phyloP scores from a whole-genome alignment of 2,888 invertebrate genomes.

The Drosophila algonquin region DNA sequence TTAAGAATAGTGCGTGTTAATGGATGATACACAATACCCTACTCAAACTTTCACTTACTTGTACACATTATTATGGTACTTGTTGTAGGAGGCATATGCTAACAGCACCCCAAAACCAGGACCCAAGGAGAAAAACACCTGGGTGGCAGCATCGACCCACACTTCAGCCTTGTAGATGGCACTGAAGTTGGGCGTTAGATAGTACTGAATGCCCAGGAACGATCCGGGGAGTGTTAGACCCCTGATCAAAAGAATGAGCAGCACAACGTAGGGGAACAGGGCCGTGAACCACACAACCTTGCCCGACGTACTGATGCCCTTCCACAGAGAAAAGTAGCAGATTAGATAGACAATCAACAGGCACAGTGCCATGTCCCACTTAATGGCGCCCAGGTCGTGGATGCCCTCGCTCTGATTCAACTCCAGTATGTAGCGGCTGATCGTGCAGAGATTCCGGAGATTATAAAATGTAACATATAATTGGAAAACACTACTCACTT shows the following conservation, averaged over 20 bases:
- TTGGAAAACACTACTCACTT: slow-evolving; percentile 87
- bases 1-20: background rate
- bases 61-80: slow-evolving; percentile 99
- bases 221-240: slow-evolving; percentile 98
- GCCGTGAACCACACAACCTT: slow-evolving; percentile 99
- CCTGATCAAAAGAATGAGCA: slow-evolving; percentile 94
- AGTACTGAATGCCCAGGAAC: slow-evolving; percentile 95
- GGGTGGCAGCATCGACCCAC: slow-evolving; percentile 99
- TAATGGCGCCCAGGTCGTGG: slow-evolving; percentile 94
- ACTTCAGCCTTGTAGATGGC: slow-evolving; percentile 96
- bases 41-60: slow-evolving; percentile 87
- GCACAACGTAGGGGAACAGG: slow-evolving; percentile 97
- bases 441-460: background rate
- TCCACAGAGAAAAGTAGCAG: slow-evolving; percentile 99
- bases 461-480: too few species aligned
- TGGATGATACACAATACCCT: rapidly evolving
- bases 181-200: slow-evolving; percentile 96
- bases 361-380: slow-evolving; percentile 97
- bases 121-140: slow-evolving; percentile 99
- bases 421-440: slow-evolving; percentile 93
- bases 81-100: slow-evolving; percentile 99
- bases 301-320: slow-evolving; percentile 98
- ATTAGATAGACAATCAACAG: slow-evolving; percentile 97
- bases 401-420: slow-evolving; percentile 94
- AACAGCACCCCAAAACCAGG: slow-evolving; percentile 98